These are phyloP conservation scores for Catocala nupta DNA, from an alignment of 2,888 invertebrate species.

Conservation along the genomic window DNA sequence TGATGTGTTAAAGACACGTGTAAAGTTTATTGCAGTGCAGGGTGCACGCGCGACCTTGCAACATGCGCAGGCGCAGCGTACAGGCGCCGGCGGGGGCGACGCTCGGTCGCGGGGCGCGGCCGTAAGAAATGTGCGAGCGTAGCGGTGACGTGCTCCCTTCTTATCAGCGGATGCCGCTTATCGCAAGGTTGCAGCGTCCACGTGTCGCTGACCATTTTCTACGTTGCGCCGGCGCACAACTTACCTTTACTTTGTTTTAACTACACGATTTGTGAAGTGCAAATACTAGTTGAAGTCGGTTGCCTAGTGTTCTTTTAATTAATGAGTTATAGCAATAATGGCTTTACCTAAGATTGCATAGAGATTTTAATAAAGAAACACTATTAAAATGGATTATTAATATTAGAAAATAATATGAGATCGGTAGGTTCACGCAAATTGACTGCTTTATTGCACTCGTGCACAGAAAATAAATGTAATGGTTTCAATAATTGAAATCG, in stretches of 20 bases:
- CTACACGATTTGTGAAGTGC: conserved; percentile 3
- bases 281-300: neutral
- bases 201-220: conserved; percentile 69
- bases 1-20: conserved; percentile 68
- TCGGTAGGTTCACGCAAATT: no score
- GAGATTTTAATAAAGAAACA: no score
- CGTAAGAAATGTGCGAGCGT: conserved; percentile 72
- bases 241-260: conserved; percentile 43
- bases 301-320: no score
- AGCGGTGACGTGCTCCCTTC: conserved; percentile 61
- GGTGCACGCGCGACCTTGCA: conserved; percentile 72
- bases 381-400: no score
- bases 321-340: no score
- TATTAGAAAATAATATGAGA: no score
- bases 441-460: no score
- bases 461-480: no score
- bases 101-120: conserved; percentile 36
- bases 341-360: no score
- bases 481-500: no score
- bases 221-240: conserved; percentile 34
- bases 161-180: conserved; percentile 80
- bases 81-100: conserved; percentile 26
- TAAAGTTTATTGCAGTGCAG: conserved; percentile 65
- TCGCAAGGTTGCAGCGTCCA: conserved; percentile 75
- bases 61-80: conserved; percentile 47